Percentiles rank a stretch among this genome's conserved stretches.
These are phyloP conservation scores for Crocidura indochinensis DNA, from an alignment of 2,797 vertebrate genomes.

Conservation along the genomic window DNA sequence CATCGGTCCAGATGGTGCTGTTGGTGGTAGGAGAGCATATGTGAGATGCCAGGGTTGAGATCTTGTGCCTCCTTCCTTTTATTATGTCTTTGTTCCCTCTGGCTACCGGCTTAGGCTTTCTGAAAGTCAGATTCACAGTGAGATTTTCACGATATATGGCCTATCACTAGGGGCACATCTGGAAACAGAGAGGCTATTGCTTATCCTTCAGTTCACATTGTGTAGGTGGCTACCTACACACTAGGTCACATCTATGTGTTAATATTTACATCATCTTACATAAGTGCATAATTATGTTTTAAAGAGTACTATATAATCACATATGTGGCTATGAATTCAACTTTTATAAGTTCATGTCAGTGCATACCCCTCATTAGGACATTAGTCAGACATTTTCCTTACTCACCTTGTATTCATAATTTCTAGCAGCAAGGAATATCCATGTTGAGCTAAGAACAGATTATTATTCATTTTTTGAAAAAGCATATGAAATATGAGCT, in stretches of 20 bases:
- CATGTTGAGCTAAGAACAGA: slow-evolving; percentile 57
- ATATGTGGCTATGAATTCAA: slow-evolving; percentile 57
- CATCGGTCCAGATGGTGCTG: too few species aligned
- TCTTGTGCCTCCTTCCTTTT: too few species aligned
- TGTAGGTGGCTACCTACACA: slow-evolving; percentile 25
- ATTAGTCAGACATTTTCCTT: slow-evolving; percentile 73
- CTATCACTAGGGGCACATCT: slow-evolving; percentile 27
- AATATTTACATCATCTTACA: slow-evolving; percentile 56
- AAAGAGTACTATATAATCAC: slow-evolving; percentile 55
- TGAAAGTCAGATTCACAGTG: slow-evolving; percentile 32
- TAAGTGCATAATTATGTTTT: slow-evolving; percentile 77
- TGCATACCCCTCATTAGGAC: slow-evolving; percentile 65
- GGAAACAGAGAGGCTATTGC: slow-evolving; percentile 61
- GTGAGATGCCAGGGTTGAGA: too few species aligned
- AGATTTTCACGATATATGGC: slow-evolving; percentile 14
- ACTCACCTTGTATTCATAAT: slow-evolving; percentile 53
- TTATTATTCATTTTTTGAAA: slow-evolving; percentile 61
- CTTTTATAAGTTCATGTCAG: slow-evolving; percentile 55
- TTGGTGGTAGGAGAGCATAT: too few species aligned
- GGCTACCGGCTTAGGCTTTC: slow-evolving; percentile 18
- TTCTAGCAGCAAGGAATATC: slow-evolving; percentile 58
- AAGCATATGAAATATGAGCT: slow-evolving; percentile 47
- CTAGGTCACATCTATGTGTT: slow-evolving; percentile 41
- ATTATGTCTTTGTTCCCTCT: too few species aligned
- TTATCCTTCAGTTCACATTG: slow-evolving; percentile 30